These are phyloP conservation scores for Talpa occidentalis DNA, from an alignment of 2,113 vertebrate genomes.

Conservation along the genomic window DNA sequence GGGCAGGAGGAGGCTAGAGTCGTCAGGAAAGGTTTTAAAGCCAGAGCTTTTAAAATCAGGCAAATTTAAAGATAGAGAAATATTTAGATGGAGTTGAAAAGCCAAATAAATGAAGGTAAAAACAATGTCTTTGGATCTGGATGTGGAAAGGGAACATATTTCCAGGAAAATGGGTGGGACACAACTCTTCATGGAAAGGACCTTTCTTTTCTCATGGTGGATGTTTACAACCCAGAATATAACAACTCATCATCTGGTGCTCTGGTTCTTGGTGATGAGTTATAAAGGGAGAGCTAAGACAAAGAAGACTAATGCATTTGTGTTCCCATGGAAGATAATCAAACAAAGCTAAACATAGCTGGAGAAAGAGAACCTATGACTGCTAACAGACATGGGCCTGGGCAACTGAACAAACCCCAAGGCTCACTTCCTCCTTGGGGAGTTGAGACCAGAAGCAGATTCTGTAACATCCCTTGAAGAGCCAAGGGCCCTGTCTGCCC, in stretches of 20 bases:
- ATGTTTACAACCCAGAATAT: conserved; percentile 15
- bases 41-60: background rate
- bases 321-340: conserved; percentile 72
- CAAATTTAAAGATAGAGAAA: background rate
- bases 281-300: conserved; percentile 45
- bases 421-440: background rate
- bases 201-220: background rate
- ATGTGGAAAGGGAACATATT: background rate
- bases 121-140: background rate
- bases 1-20: background rate
- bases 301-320: conserved; percentile 5
- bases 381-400: background rate
- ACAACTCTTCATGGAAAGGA: background rate
- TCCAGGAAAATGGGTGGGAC: background rate
- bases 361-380: background rate
- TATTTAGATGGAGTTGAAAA: background rate
- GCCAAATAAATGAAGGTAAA: background rate
- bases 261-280: conserved; percentile 26
- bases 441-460: conserved; percentile 36
- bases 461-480: background rate
- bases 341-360: conserved; percentile 70
- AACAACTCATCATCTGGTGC: background rate
- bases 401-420: background rate
- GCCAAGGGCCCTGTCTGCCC: background rate
- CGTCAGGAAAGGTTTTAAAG: background rate